A percentile compares a stretch with the other conserved stretches of the same genome.
Conservation (phyloP, 2,113 vertebrate genomes). For the Ochotona curzoniae region DNA sequence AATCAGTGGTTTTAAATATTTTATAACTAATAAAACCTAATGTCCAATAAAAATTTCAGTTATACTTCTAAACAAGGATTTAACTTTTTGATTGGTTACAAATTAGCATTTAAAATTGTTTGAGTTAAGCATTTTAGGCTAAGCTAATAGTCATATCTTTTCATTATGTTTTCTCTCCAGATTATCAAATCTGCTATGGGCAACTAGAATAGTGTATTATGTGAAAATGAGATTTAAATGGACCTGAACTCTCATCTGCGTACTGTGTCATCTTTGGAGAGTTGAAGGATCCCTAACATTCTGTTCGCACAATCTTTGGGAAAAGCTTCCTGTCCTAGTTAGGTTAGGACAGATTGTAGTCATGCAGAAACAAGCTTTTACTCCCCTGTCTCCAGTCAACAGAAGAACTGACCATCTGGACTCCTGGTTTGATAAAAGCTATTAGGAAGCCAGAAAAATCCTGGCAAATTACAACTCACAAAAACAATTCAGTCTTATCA, state of each 20-base stretch:
- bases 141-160: not conserved
- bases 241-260: conserved; percentile 3
- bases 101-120: not conserved
- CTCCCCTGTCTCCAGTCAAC: conserved; percentile 63
- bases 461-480: conserved; percentile 58
- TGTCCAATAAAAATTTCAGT: not conserved
- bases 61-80: not conserved
- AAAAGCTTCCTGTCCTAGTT: conserved; percentile 39
- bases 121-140: conserved; percentile 37
- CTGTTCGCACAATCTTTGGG: conserved; percentile 23
- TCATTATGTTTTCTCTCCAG: not conserved
- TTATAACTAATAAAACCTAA: not conserved
- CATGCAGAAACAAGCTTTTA: conserved; percentile 62
- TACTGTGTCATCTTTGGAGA: conserved; percentile 29
- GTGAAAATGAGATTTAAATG: not conserved
- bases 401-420: conserved; percentile 72
- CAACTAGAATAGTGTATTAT: not conserved
- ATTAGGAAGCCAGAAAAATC: conserved; percentile 61
- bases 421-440: conserved; percentile 67
- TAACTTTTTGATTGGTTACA: not conserved
- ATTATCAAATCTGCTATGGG: not conserved
- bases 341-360: conserved; percentile 52
- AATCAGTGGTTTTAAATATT: not conserved
- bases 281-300: conserved; percentile 53
- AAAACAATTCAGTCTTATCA: conserved; percentile 44